phyloP scores from a whole-genome alignment of 2,113 vertebrate species.

The Atlantisia rogersi region DNA sequence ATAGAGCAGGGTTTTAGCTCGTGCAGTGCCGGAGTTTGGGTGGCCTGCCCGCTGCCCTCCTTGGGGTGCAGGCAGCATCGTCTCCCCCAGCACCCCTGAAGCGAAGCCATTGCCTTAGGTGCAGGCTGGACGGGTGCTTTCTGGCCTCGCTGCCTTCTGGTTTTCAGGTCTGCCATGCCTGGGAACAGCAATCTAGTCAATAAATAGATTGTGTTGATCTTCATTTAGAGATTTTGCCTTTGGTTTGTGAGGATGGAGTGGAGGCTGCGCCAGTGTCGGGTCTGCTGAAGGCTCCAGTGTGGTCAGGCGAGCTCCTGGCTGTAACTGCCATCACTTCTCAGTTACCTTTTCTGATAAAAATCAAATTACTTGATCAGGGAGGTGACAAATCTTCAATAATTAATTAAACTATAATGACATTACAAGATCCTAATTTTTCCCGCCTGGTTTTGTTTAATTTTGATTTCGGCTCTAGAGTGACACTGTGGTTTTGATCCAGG shows the following conservation, averaged over 20 bases:
- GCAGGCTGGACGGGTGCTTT: accelerated
- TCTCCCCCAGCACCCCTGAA: accelerated
- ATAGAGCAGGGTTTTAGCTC: neutral
- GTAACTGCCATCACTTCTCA: neutral
- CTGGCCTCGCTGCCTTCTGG: accelerated
- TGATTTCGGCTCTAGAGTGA: neutral
- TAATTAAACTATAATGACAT: neutral
- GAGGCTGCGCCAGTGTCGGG: accelerated
- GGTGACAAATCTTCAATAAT: constrained; percentile 38
- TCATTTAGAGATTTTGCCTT: neutral
- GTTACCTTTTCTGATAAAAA: constrained; percentile 5
- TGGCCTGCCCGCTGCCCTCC: accelerated
- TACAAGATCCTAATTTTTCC: neutral
- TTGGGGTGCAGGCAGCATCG: accelerated
- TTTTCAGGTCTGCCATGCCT: neutral
- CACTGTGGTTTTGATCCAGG: neutral
- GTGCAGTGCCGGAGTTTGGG: neutral
- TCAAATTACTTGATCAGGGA: neutral
- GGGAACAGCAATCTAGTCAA: neutral
- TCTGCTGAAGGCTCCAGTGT: neutral
- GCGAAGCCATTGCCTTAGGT: accelerated
- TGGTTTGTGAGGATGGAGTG: neutral
- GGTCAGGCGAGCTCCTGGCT: neutral
- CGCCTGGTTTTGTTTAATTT: neutral
- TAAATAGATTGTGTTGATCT: neutral